Percentiles rank a stretch among this genome's conserved stretches.
Evolutionary conservation across 92 coral and sea anemone species (phyloP).

Genomic region (Epizoanthus rinbou): DNA sequence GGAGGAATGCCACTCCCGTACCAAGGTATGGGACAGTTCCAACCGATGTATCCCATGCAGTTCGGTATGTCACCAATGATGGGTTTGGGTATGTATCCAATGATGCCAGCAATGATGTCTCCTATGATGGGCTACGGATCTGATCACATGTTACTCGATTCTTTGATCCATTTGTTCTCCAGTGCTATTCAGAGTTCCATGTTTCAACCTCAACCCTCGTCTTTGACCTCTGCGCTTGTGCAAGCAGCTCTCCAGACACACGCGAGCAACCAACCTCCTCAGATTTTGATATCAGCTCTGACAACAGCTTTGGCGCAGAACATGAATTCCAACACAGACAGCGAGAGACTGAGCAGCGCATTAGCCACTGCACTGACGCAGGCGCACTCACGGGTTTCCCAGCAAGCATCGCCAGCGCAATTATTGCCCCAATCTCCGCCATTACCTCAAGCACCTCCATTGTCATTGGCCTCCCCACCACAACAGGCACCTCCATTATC

Average conservation of each 20-base stretch:
- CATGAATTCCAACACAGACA: slow-evolving; percentile 23
- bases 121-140: slow-evolving; percentile 34
- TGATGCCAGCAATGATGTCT: slow-evolving; percentile 11
- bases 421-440: slow-evolving; percentile 12
- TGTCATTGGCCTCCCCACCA: background rate
- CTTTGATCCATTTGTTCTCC: slow-evolving; percentile 23
- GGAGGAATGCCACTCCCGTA: background rate
- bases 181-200: slow-evolving; percentile 29
- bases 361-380: slow-evolving; percentile 35
- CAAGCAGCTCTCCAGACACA: slow-evolving; percentile 35
- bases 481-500: slow-evolving; percentile 3
- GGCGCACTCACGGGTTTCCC: slow-evolving; percentile 20
- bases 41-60: slow-evolving; percentile 16
- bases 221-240: slow-evolving; percentile 30
- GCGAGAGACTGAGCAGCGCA: slow-evolving; percentile 19
- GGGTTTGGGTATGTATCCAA: slow-evolving; percentile 8
- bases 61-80: slow-evolving; percentile 23
- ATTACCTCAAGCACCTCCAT: slow-evolving; percentile 17
- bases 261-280: slow-evolving; percentile 20
- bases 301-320: slow-evolving; percentile 34
- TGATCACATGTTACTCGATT: slow-evolving; percentile 17
- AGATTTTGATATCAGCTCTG: slow-evolving; percentile 29
- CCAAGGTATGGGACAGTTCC: background rate
- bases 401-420: slow-evolving; percentile 2
- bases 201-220: slow-evolving; percentile 14